Percentiles rank a stretch among this genome's conserved stretches.
These are phyloP conservation scores for Chrysaora quinquecirrha DNA, from an alignment of 30 jellyfish, hydroid and myxozoan genomes.

Conservation along the genomic window DNA sequence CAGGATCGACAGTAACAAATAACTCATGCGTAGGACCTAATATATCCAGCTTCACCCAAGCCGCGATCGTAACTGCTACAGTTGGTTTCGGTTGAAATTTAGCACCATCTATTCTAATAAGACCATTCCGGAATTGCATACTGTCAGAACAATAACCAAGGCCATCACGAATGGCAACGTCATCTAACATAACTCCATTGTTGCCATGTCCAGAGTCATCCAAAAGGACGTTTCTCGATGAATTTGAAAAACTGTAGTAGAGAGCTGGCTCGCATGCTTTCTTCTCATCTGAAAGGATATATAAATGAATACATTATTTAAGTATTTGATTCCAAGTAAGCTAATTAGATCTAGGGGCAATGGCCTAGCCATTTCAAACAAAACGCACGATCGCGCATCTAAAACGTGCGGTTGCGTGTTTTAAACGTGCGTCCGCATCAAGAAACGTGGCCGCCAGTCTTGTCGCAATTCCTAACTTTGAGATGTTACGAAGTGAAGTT, in stretches of 20 bases:
- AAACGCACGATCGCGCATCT: too few species aligned
- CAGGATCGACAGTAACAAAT: constrained; percentile 95
- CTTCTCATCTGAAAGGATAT: constrained; percentile 20
- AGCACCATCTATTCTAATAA: constrained; percentile 73
- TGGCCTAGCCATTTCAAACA: too few species aligned
- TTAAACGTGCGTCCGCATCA: too few species aligned
- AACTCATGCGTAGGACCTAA: constrained; percentile 90
- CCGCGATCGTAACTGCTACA: constrained; percentile 81
- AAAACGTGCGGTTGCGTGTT: too few species aligned
- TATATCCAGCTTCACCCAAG: constrained; percentile 92
- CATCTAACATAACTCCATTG: constrained; percentile 79
- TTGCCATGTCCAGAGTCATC: constrained; percentile 84
- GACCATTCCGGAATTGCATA: constrained; percentile 74
- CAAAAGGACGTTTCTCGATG: constrained; percentile 50
- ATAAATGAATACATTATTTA: not conserved
- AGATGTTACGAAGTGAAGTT: too few species aligned
- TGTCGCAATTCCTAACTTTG: too few species aligned
- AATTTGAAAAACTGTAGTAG: constrained; percentile 85
- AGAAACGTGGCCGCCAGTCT: too few species aligned
- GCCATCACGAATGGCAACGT: constrained; percentile 41
- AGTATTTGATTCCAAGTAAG: too few species aligned
- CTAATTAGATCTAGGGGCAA: too few species aligned
- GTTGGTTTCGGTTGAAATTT: constrained; percentile 86
- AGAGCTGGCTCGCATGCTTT: constrained; percentile 87
- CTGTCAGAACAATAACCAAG: constrained; percentile 83